These are phyloP conservation scores for Drosophila jambulina DNA, from an alignment of 1,140 invertebrate genomes.

Conservation along the genomic window DNA sequence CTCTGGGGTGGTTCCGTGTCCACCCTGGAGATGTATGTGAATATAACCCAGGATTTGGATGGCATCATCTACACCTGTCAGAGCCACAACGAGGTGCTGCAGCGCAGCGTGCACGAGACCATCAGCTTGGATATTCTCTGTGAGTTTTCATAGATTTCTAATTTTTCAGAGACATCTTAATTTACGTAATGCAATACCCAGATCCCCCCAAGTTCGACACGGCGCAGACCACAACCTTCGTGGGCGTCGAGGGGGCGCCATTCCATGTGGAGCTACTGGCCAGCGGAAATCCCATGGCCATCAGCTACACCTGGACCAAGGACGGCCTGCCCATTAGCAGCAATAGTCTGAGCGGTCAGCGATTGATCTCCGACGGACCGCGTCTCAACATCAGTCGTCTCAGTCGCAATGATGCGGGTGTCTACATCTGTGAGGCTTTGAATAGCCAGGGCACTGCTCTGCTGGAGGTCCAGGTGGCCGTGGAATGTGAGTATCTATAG, in stretches of 20 bases:
- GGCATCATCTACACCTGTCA: conserved; percentile 96
- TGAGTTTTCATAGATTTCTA: conserved; percentile 87
- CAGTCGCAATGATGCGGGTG: conserved; percentile 92
- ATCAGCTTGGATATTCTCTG: conserved; percentile 95
- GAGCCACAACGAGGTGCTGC: conserved; percentile 92
- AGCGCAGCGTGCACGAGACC: conserved; percentile 93
- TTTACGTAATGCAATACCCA: conserved; percentile 65
- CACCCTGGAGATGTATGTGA: conserved; percentile 91
- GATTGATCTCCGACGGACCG: conserved; percentile 91
- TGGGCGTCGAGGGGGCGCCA: conserved; percentile 93
- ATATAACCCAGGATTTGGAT: conserved; percentile 94
- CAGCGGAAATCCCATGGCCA: conserved; percentile 93
- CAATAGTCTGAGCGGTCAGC: conserved; percentile 83
- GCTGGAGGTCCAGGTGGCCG: conserved; percentile 92
- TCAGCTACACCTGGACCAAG: conserved; percentile 95
- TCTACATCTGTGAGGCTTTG: conserved; percentile 94
- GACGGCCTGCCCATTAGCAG: conserved; percentile 89
- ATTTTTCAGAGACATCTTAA: background rate
- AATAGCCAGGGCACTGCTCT: conserved; percentile 94
- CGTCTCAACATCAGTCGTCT: conserved; percentile 93
- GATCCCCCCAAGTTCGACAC: conserved; percentile 91
- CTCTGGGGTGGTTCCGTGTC: conserved; percentile 93
- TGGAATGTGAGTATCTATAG: conserved; percentile 92
- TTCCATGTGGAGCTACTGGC: conserved; percentile 92
- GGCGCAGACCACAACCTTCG: conserved; percentile 87